A percentile compares a stretch with the other conserved stretches of the same genome.
Conservation (phyloP, 2,888 invertebrate species). For the Dorcus parallelipipedus region DNA sequence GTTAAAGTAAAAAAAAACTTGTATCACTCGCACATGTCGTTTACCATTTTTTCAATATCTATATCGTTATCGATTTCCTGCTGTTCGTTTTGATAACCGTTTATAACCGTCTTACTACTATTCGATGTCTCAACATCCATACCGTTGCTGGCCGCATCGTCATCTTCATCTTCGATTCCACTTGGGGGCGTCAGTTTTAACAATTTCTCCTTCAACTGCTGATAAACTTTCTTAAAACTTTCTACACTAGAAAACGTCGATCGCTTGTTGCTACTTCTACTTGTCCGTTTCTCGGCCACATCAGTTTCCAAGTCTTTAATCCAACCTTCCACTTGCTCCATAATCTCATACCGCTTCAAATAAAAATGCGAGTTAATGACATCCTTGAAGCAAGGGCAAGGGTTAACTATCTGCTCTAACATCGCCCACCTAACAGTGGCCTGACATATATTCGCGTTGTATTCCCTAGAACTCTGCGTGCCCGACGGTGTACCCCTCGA, state of each 20-base stretch:
- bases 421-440: constrained; percentile 95
- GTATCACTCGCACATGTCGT: constrained; percentile 61
- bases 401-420: constrained; percentile 88
- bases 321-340: constrained; percentile 86
- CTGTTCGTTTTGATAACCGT: constrained; percentile 24
- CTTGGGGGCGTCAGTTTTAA: constrained; percentile 74
- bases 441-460: constrained; percentile 93
- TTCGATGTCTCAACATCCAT: constrained; percentile 28
- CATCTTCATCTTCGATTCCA: constrained; percentile 15
- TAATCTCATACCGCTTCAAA: constrained; percentile 88
- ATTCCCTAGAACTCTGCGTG: constrained; percentile 85
- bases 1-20: constrained; percentile 21
- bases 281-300: constrained; percentile 62
- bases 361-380: constrained; percentile 93
- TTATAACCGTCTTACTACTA: constrained; percentile 22
- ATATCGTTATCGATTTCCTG: constrained; percentile 62
- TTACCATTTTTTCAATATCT: constrained; percentile 76
- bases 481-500: constrained; percentile 85
- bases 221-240: constrained; percentile 45
- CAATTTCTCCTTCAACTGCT: constrained; percentile 80
- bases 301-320: constrained; percentile 78
- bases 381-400: constrained; percentile 90
- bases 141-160: constrained; percentile 26
- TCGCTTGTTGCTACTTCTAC: constrained; percentile 54
- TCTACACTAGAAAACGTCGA: constrained; percentile 44